These are phyloP conservation scores for Pungitius pungitius DNA, from an alignment of 2,113 vertebrate species.

Conservation along the genomic window DNA sequence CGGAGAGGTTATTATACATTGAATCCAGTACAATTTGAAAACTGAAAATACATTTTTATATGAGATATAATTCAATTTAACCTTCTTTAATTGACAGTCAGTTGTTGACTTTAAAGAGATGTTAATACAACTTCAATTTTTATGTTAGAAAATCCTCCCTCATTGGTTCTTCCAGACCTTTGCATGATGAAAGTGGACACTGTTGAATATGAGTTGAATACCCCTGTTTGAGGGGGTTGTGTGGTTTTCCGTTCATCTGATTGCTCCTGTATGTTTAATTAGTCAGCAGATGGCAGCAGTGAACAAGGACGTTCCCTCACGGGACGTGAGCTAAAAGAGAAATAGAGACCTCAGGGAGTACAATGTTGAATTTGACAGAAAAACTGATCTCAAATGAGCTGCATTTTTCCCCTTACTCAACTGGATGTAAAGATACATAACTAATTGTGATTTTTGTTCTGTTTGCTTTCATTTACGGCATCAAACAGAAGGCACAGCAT, in stretches of 20 bases:
- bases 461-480: background rate
- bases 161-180: too few species aligned
- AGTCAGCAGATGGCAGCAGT: conserved; percentile 90
- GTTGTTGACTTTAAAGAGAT: too few species aligned
- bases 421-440: background rate
- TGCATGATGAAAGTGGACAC: too few species aligned
- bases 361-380: background rate
- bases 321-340: conserved; percentile 72
- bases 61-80: too few species aligned
- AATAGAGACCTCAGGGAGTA: conserved; percentile 82
- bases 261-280: conserved; percentile 40
- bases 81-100: too few species aligned
- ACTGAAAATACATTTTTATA: too few species aligned
- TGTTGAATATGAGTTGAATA: too few species aligned
- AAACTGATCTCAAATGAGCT: background rate
- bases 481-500: background rate
- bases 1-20: too few species aligned
- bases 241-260: conserved; percentile 1
- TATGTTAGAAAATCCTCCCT: too few species aligned
- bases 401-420: background rate
- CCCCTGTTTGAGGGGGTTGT: background rate
- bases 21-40: too few species aligned
- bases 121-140: too few species aligned
- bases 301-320: conserved; percentile 82
- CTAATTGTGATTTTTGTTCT: background rate